Percentiles rank a stretch among this genome's conserved stretches.
Conservation (phyloP, 2,797 vertebrate species). For the Danio albolineatus region DNA sequence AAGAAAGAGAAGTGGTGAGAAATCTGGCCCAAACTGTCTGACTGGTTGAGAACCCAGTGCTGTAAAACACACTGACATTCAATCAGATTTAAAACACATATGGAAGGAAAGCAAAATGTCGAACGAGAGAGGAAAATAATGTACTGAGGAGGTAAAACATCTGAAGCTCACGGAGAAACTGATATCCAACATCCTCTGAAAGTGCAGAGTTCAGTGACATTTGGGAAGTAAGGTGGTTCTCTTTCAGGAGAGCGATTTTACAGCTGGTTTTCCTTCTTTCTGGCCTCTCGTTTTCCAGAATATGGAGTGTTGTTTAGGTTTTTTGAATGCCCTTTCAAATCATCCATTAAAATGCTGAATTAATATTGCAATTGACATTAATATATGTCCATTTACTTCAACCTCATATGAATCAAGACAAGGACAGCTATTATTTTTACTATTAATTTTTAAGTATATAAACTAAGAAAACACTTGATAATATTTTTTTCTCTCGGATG, state of each 20-base stretch:
- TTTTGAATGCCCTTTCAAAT: neutral
- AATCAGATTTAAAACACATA: constrained; percentile 48
- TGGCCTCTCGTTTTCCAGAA: constrained; percentile 26
- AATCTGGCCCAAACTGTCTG: constrained; percentile 5
- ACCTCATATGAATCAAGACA: neutral
- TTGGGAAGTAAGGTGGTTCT: constrained; percentile 70
- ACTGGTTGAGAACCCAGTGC: constrained; percentile 1
- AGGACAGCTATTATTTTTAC: too few species aligned
- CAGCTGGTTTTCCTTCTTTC: constrained; percentile 57
- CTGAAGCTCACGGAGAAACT: constrained; percentile 49
- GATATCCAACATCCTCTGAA: constrained; percentile 54
- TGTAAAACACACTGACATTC: constrained; percentile 48
- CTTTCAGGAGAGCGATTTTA: constrained; percentile 66
- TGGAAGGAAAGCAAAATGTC: constrained; percentile 29
- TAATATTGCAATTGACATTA: too few species aligned
- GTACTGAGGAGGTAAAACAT: constrained; percentile 39
- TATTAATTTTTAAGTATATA: too few species aligned
- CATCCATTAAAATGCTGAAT: neutral
- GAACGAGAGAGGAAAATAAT: constrained; percentile 50
- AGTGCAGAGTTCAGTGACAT: constrained; percentile 81
- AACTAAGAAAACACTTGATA: too few species aligned
- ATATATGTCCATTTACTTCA: neutral
- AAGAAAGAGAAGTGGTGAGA: neutral
- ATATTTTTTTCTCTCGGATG: too few species aligned
- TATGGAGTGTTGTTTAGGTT: neutral